Conservation (phyloP, 2,888 invertebrate species). For the Cosmia trapezina region DNA sequence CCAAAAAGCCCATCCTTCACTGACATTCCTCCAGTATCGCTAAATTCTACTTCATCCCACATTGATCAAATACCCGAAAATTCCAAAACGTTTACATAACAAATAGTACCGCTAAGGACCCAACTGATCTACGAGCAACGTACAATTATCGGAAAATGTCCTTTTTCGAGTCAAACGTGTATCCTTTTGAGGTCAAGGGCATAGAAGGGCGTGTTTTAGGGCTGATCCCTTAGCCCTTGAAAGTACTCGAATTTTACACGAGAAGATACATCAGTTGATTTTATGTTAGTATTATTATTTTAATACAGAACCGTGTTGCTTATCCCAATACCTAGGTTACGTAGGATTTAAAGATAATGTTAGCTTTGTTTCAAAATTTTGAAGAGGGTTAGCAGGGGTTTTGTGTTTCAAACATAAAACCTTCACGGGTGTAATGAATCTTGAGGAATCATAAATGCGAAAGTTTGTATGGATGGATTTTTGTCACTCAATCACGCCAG, state of each 20-base stretch:
- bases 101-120: conserved; percentile 5
- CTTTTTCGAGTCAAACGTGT: conserved; percentile 31
- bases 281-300: conserved; percentile 1
- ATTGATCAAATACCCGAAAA: conserved; percentile 10
- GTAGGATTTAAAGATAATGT: background rate
- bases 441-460: too few species aligned
- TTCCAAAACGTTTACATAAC: conserved; percentile 5
- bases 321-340: too few species aligned
- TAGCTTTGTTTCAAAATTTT: too few species aligned
- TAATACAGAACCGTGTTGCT: background rate
- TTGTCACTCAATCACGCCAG: too few species aligned
- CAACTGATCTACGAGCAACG: background rate
- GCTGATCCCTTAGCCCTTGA: conserved; percentile 14
- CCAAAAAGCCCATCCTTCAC: background rate
- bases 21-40: conserved; percentile 13
- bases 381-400: background rate
- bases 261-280: background rate
- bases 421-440: too few species aligned
- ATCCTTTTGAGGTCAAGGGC: conserved; percentile 48
- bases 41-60: conserved; percentile 24
- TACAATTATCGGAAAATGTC: conserved; percentile 27
- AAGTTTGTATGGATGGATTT: too few species aligned
- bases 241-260: background rate
- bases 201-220: conserved; percentile 35
- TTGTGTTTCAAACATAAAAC: background rate